Evolutionary conservation across 64 coral and sea anemone species (phyloP), one percentile per base, ranked within the genome.

Genomic region (Cladopsammia gracilis): DNA sequence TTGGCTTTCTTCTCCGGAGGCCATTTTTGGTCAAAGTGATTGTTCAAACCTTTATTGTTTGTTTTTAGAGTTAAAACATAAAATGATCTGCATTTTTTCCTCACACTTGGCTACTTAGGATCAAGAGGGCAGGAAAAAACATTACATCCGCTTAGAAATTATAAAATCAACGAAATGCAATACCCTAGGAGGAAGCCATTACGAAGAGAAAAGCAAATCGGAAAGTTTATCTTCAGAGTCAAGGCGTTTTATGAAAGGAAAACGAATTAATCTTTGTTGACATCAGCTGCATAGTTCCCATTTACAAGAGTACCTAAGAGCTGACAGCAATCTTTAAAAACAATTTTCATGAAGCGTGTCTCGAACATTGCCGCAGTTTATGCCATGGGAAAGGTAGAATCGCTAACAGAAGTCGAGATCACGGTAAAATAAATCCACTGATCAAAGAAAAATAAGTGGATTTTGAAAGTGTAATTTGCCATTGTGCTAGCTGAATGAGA

Each of bases 261-360:
- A 68, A 84, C 80, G 80, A 84, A 84, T 84, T 84, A 66, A 84
- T 84, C 80, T 84, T 67, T 84, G 62, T 84, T 84, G 80, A 84
- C 80, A 84, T 84, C 80, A 84, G 80, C 80, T 84, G 80, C 11
- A 84, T n/a, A 84, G 60, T 84, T 84, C 80, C 46, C 80, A 84
- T 84, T 84, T 84, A 19, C 20, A 44, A 67, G 11, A 68, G 43
- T 67, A 84, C 61, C 80, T 34, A 84, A 47, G 18, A 50, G 7
- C 45, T 25, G 80, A 84, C 44, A 45, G 16, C 26, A 6, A 19
- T 82, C 14, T 82, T 34, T n/a, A 42, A 62, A 45, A 62, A 26
- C 13, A 43, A 64, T 47, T 44, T 82, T 82, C 78, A 19, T 34
- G 13, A 7, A 60, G 12, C 16, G 59, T 68, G 20, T 67, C 61